Percentiles rank a stretch among this genome's conserved stretches.
Evolutionary conservation across 2,113 vertebrate genomes (phyloP).

Genomic region (Nannobrachium achirus): DNA sequence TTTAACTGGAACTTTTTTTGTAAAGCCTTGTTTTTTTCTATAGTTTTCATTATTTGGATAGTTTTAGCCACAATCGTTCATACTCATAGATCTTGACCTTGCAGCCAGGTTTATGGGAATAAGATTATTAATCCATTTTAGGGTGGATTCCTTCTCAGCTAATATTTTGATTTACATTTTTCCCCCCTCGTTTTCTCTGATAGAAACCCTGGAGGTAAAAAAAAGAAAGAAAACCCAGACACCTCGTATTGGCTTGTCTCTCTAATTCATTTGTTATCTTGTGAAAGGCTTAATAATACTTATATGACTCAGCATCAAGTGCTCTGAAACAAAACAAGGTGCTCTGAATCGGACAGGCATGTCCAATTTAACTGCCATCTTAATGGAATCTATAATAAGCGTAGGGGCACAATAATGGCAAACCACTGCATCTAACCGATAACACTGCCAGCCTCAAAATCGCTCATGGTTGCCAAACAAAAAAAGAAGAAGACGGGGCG

Average conservation of each 20-base stretch:
- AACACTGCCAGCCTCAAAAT: conserved; percentile 66
- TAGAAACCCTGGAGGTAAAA: conserved; percentile 25
- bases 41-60: neutral
- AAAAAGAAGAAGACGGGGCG: too few species aligned
- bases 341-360: conserved; percentile 75
- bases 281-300: conserved; percentile 75
- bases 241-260: conserved; percentile 61
- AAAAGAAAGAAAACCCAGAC: conserved; percentile 30
- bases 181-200: conserved; percentile 53
- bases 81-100: conserved; percentile 11
- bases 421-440: conserved; percentile 72
- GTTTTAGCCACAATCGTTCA: neutral
- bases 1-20: too few species aligned
- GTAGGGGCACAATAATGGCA: conserved; percentile 72
- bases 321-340: conserved; percentile 80
- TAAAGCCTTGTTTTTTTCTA: too few species aligned
- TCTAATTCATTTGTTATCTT: conserved; percentile 79
- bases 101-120: conserved; percentile 32
- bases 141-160: conserved; percentile 24
- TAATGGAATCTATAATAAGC: conserved; percentile 86
- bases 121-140: conserved; percentile 39
- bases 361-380: conserved; percentile 82
- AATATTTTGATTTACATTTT: conserved; percentile 26
- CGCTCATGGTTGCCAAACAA: conserved; percentile 71
- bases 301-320: conserved; percentile 72